Evolutionary conservation across 1,140 invertebrate genomes (phyloP).

Genomic region (Eriosoma lanigerum): DNA sequence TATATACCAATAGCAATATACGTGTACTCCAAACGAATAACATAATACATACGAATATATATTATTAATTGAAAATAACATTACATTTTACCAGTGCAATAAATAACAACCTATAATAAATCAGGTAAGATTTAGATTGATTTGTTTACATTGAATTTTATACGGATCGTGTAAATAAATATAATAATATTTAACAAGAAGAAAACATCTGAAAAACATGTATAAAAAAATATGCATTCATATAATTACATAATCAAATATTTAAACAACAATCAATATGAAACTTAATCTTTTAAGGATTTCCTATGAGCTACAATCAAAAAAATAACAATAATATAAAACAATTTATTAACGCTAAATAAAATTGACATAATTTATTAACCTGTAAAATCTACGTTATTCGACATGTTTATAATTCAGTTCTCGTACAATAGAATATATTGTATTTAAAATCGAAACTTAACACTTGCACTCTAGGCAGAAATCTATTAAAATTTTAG

Average conservation of each 20-base stretch:
- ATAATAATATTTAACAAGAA: background rate
- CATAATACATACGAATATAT: too few relatives aligned
- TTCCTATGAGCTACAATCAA: too few relatives aligned
- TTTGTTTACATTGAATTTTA: background rate
- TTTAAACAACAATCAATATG: background rate
- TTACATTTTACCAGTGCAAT: background rate
- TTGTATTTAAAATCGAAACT: too few relatives aligned
- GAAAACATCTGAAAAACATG: background rate
- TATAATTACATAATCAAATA: background rate
- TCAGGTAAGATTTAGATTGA: background rate
- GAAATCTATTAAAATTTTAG: too few relatives aligned
- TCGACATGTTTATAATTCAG: conserved; percentile 2
- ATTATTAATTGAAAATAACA: too few relatives aligned
- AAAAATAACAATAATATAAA: background rate
- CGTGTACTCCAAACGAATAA: too few relatives aligned
- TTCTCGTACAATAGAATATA: too few relatives aligned
- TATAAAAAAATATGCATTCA: background rate
- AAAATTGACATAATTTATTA: background rate
- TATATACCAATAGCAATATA: too few relatives aligned
- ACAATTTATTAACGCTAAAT: background rate
- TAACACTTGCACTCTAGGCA: too few relatives aligned
- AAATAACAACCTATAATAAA: background rate
- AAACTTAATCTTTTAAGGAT: background rate
- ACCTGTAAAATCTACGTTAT: background rate
- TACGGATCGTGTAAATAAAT: background rate